Conservation (phyloP, 2,888 invertebrate species). For the Seira musarum region DNA sequence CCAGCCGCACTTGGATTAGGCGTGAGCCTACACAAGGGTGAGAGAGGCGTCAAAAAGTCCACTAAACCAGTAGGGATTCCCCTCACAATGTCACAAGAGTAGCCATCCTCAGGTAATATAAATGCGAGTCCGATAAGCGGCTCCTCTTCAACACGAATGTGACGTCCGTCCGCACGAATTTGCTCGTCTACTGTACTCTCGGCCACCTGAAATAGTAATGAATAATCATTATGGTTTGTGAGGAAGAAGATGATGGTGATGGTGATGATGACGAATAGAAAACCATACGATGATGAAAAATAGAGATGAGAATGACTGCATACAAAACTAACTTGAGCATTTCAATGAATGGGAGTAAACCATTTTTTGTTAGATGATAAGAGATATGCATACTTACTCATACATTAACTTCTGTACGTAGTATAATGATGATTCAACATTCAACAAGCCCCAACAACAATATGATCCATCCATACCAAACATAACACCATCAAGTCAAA, state of each 20-base stretch:
- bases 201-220: conserved; percentile 78
- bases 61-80: conserved; percentile 91
- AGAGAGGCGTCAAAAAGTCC: conserved; percentile 88
- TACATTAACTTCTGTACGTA: too few relatives aligned
- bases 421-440: too few relatives aligned
- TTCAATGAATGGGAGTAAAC: conserved; percentile 57
- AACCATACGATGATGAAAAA: conserved; percentile 30
- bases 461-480: too few relatives aligned
- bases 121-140: conserved; percentile 89
- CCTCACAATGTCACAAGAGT: conserved; percentile 95
- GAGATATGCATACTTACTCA: too few relatives aligned
- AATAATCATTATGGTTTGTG: conserved; percentile 25
- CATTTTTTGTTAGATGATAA: conserved; percentile 41
- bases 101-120: conserved; percentile 96
- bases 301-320: too few relatives aligned
- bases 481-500: too few relatives aligned
- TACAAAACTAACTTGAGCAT: too few relatives aligned
- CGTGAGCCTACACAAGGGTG: conserved; percentile 90
- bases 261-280: conserved; percentile 35
- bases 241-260: conserved; percentile 33
- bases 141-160: conserved; percentile 91
- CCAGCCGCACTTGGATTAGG: conserved; percentile 93
- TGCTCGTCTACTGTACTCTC: conserved; percentile 93
- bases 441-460: too few relatives aligned
- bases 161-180: conserved; percentile 90